Evolutionary conservation across 2,113 vertebrate genomes (phyloP), one percentile per base, ranked within the genome.

Genomic region (Aspidoscelis tigris): DNA sequence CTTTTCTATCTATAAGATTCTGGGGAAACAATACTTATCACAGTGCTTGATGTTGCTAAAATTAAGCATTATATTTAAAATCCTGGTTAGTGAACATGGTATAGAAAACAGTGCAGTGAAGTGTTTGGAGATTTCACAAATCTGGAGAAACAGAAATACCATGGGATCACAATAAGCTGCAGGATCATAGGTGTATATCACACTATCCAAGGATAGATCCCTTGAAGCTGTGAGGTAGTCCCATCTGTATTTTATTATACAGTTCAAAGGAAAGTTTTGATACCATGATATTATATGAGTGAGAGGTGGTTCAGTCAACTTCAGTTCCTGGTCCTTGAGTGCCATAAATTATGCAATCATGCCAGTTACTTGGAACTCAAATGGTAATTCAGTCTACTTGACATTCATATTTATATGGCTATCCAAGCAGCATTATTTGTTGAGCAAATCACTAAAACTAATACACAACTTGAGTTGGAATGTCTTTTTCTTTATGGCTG

Each of bases 71-170:
- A 33, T 33, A 33, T 33, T 33, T 33, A 66, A 14, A 3, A 58
- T 4, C 33, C 65, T 16, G 43, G 22, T 66, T 7, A 50, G n/a
- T 83, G 64, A 43, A 21, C 11, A 5, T 44, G 24, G 82, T 86
- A 73, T 39, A 89, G 91, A 87, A 33, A 33, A 33, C 33, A 50
- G 5, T 50, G 47, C 47, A 50, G 47, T 50, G 47, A 5, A 50
- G 47, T 50, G 5, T 50, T 50, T 50, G 47, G 5, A 2, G 58
- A 4, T 61, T 61, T 16, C 12, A 61, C 58, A 61, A 61, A 61
- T 61, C 58, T 18, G 14, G 58, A 61, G 58, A 16, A 61, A 61
- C 58, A 61, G 12, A 61, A 61, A 61, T 61, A 61, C 18, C 18
- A 16, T 18, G 18, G 14, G 18, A 61, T 61, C 58, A 61, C 14